Conservation (phyloP, 2,797 vertebrate species). For the Fundulus diaphanus region DNA sequence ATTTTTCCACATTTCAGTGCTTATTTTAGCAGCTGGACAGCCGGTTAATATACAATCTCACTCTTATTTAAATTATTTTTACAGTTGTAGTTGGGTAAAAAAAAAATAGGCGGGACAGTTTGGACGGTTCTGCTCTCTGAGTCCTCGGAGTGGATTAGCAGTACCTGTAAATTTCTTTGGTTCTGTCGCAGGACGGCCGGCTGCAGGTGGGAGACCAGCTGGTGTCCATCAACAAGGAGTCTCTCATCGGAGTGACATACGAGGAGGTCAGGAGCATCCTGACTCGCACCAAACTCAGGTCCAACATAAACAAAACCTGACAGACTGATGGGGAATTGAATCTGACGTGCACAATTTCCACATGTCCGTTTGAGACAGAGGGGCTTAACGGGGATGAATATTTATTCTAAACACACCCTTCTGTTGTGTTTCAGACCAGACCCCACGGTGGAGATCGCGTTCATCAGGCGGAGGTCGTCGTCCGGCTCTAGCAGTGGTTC, state of each 20-base stretch:
- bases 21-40: not conserved
- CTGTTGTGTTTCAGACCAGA: constrained; percentile 79
- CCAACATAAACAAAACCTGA: not conserved
- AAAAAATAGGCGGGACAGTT: not conserved
- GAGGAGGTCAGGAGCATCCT: constrained; percentile 92
- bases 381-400: not conserved
- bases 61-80: too few species aligned
- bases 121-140: not conserved
- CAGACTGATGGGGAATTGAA: not conserved
- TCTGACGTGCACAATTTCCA: not conserved
- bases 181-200: constrained; percentile 86
- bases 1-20: not conserved
- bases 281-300: constrained; percentile 87
- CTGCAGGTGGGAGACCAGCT: constrained; percentile 92
- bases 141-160: too few species aligned
- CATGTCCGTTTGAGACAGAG: not conserved
- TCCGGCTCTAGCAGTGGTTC: constrained; percentile 73
- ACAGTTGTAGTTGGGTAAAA: not conserved
- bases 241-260: constrained; percentile 90
- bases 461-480: constrained; percentile 83
- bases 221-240: constrained; percentile 94
- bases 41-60: not conserved
- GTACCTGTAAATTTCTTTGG: not conserved
- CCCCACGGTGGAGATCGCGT: constrained; percentile 90
- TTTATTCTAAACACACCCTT: not conserved